These are phyloP conservation scores for Carcharodon carcharias DNA, from an alignment of 2,797 vertebrate genomes.

Conservation along the genomic window DNA sequence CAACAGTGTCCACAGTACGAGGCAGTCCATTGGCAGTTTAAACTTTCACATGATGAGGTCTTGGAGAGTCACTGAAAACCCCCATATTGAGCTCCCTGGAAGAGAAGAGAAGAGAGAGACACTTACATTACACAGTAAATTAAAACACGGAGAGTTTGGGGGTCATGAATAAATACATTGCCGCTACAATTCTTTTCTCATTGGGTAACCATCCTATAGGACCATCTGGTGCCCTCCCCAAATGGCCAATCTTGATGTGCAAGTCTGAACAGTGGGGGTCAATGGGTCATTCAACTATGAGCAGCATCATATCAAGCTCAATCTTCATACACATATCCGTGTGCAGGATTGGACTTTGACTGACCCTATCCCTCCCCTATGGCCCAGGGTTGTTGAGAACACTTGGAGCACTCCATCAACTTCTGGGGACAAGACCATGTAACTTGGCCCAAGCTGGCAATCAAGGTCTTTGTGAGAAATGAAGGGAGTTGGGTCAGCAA, in stretches of 20 bases:
- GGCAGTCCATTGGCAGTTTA: background rate
- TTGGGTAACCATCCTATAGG: background rate
- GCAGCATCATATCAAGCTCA: background rate
- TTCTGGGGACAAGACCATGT: background rate
- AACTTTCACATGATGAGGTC: background rate
- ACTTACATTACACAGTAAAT: background rate
- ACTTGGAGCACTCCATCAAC: no score
- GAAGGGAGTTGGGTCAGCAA: background rate
- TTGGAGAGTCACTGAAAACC: background rate
- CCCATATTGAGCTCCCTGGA: conserved; percentile 9
- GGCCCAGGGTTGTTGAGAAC: no score
- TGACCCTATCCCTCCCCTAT: no score
- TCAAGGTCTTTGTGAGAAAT: background rate
- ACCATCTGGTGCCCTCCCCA: background rate
- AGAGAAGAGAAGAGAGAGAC: background rate
- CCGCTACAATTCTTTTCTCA: background rate
- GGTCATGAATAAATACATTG: background rate
- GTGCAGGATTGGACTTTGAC: no score
- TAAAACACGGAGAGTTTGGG: no score
- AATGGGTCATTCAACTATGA: background rate
- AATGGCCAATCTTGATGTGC: background rate
- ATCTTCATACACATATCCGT: no score
- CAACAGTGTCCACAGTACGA: background rate
- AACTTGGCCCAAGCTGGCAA: no score
- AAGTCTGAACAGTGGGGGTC: background rate